Evolutionary conservation across 1,140 invertebrate species (phyloP).

Genomic region (Penaeus japonicus): DNA sequence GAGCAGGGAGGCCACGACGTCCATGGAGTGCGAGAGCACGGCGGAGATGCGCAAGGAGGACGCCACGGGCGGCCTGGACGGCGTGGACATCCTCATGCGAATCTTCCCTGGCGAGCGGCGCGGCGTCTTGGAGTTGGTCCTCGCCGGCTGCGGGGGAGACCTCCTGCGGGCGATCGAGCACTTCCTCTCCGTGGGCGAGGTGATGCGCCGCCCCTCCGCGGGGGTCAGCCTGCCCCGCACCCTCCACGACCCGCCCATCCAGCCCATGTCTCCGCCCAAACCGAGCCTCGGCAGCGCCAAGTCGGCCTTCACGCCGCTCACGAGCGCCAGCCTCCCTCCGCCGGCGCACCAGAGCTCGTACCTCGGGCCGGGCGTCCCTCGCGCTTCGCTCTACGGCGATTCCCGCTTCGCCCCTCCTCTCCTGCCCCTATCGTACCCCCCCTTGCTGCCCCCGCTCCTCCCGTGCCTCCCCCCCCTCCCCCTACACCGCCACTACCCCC

Average conservation of each 20-base stretch:
- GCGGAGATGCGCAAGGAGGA: conserved; percentile 28
- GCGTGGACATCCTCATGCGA: conserved; percentile 83
- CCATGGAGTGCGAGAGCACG: background rate
- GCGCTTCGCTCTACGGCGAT: conserved; percentile 44
- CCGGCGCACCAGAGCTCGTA: conserved; percentile 36
- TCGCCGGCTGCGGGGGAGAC: conserved; percentile 85
- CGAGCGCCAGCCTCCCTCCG: conserved; percentile 16
- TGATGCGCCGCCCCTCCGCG: conserved; percentile 41
- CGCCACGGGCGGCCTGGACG: conserved; percentile 65
- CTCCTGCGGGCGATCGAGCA: conserved; percentile 81
- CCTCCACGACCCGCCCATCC: conserved; percentile 21
- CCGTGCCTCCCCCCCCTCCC: conserved; percentile 53
- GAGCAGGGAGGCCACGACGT: background rate
- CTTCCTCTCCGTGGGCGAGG: conserved; percentile 65
- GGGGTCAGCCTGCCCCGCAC: background rate
- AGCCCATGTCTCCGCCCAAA: conserved; percentile 40
- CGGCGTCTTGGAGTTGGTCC: conserved; percentile 84
- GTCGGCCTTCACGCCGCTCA: conserved; percentile 59
- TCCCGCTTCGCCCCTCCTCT: conserved; percentile 40
- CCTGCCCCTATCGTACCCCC: conserved; percentile 50
- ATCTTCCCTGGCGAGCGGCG: conserved; percentile 86
- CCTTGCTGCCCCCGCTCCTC: conserved; percentile 51
- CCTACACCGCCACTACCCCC: conserved; percentile 48
- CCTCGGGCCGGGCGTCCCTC: conserved; percentile 27
- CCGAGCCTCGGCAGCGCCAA: conserved; percentile 57